A percentile compares a stretch with the other conserved stretches of the same genome.
These are phyloP conservation scores for Melanocharis versteri DNA, from an alignment of 2,113 vertebrate species.

Conservation along the genomic window DNA sequence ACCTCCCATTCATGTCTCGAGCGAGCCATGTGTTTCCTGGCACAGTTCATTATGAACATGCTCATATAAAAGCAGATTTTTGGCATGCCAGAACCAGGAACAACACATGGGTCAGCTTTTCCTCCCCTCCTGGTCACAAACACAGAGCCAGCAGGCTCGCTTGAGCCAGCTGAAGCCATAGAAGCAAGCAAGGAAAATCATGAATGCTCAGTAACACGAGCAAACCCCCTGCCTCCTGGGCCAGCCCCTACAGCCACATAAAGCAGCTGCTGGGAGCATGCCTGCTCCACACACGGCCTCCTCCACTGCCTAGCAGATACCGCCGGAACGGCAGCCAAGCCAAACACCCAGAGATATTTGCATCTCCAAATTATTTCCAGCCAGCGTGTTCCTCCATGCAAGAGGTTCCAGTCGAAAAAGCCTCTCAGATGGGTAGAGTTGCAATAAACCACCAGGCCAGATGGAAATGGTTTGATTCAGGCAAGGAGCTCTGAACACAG, in stretches of 20 bases:
- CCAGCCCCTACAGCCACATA: background rate
- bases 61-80: constrained; percentile 34
- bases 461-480: constrained; percentile 46
- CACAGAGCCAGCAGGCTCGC: background rate
- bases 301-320: background rate
- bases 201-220: background rate
- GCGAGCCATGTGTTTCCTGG: constrained; percentile 52
- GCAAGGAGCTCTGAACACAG: background rate
- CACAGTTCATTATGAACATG: background rate
- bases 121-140: background rate
- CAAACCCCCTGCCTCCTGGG: background rate
- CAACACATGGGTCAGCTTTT: background rate
- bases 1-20: background rate
- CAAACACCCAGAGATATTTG: constrained; percentile 29
- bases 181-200: background rate
- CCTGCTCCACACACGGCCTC: background rate
- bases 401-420: constrained; percentile 9
- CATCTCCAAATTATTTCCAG: constrained; percentile 34
- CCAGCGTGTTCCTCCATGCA: background rate
- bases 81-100: constrained; percentile 21
- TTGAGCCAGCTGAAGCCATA: background rate
- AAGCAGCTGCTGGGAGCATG: background rate
- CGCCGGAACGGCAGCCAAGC: background rate
- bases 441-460: constrained; percentile 45
- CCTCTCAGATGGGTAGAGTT: background rate